A percentile compares a stretch with the other conserved stretches of the same genome.
These are phyloP conservation scores for Acrobasis consociella DNA, from an alignment of 2,888 invertebrate species.

Conservation along the genomic window DNA sequence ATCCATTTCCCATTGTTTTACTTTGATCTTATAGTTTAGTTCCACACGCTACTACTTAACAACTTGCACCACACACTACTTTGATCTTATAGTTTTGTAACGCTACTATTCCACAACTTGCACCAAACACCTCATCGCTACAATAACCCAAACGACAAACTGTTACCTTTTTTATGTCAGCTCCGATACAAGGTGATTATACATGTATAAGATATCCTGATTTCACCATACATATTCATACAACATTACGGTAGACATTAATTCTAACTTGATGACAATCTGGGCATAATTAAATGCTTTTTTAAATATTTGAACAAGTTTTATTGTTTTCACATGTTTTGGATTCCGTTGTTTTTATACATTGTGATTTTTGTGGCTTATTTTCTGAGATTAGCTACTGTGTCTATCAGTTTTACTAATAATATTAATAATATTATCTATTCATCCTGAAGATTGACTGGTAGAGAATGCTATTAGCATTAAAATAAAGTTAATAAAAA, in stretches of 20 bases:
- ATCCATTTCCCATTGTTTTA: too few species aligned
- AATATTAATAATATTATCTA: too few species aligned
- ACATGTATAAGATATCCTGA: conserved; percentile 39
- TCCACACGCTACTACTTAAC: too few species aligned
- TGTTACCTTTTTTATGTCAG: conserved; percentile 40
- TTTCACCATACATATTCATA: conserved; percentile 47
- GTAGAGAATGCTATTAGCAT: too few species aligned
- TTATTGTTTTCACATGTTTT: background rate
- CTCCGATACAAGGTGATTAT: conserved; percentile 33
- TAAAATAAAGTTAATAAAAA: too few species aligned
- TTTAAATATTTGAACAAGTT: conserved; percentile 1
- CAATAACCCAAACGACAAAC: conserved; percentile 23
- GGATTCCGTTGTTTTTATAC: background rate
- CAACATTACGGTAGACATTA: conserved; percentile 34
- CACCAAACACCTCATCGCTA: conserved; percentile 24
- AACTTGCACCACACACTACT: background rate
- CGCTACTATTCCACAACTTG: conserved; percentile 25
- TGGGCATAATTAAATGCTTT: conserved; percentile 11
- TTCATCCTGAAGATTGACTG: too few species aligned
- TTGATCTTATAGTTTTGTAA: background rate
- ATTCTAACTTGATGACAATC: conserved; percentile 15
- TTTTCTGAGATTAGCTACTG: too few species aligned
- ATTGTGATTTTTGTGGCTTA: too few species aligned
- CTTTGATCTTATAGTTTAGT: too few species aligned
- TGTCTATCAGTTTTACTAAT: too few species aligned